Percentiles rank a stretch among this genome's conserved stretches.
These are phyloP conservation scores for Rhodinocichla rosea DNA, from an alignment of 2,113 vertebrate species.

Conservation along the genomic window DNA sequence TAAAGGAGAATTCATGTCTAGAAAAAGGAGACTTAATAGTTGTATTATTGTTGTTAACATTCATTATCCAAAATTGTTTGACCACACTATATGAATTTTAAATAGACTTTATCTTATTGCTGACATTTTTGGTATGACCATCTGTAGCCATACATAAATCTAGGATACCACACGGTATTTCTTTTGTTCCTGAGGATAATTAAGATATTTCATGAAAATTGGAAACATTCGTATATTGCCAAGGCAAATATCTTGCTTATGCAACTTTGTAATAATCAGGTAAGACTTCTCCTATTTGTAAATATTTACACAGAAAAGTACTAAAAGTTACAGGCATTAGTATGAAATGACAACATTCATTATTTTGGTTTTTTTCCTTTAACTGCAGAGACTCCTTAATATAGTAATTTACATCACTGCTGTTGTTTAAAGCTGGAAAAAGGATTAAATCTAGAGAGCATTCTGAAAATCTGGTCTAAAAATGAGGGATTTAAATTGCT, in stretches of 20 bases:
- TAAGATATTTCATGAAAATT: not conserved
- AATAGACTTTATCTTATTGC: not conserved
- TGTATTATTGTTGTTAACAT: not conserved
- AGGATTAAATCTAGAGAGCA: not conserved
- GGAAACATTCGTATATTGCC: not conserved
- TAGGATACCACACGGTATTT: not conserved
- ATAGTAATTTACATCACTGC: not conserved
- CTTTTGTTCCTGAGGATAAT: not conserved
- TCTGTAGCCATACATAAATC: not conserved
- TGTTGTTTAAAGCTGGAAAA: not conserved
- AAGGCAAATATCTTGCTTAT: not conserved
- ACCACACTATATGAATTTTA: not conserved
- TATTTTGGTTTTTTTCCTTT: not conserved
- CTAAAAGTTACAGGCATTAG: not conserved
- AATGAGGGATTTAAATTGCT: not conserved
- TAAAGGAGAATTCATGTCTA: not conserved
- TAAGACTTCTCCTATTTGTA: not conserved
- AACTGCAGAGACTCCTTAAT: not conserved
- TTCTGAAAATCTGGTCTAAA: not conserved
- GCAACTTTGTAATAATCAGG: not conserved
- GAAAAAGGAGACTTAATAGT: not conserved
- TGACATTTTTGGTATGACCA: not conserved
- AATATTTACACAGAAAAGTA: not conserved
- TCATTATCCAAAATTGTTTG: not conserved
- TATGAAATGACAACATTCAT: not conserved